phyloP scores from a whole-genome alignment of 2,888 invertebrate genomes.

The Nemapogon koenigi region DNA sequence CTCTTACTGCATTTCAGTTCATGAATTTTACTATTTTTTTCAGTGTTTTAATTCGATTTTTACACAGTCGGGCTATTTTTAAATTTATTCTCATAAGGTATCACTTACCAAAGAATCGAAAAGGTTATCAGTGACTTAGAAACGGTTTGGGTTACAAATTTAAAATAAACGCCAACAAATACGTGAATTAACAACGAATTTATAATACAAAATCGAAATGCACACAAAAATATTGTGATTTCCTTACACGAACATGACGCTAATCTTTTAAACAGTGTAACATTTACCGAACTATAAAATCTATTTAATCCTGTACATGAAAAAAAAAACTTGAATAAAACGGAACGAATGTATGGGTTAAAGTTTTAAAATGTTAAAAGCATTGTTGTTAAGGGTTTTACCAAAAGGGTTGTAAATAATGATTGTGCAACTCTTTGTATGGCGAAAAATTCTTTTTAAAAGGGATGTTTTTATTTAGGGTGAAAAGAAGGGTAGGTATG shows the following conservation, averaged over 20 bases:
- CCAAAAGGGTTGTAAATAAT: conserved; percentile 62
- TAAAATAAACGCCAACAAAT: not conserved
- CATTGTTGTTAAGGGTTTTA: conserved; percentile 57
- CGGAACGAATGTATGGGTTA: no score
- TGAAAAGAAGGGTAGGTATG: no score
- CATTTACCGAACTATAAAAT: conserved; percentile 44
- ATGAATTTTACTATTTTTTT: no score
- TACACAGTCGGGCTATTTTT: no score
- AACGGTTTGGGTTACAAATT: not conserved
- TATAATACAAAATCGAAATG: conserved; percentile 2
- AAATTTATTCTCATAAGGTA: not conserved
- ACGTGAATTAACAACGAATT: not conserved
- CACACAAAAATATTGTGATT: conserved; percentile 10
- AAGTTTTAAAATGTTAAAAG: conserved; percentile 61
- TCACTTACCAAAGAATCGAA: not conserved
- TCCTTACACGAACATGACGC: conserved; percentile 34
- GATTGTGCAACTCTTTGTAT: conserved; percentile 46
- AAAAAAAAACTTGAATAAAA: conserved; percentile 39
- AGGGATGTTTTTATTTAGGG: no score
- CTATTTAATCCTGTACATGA: conserved; percentile 35
- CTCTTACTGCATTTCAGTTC: no score
- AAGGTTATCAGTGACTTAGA: no score
- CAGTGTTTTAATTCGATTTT: no score
- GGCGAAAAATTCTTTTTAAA: no score
- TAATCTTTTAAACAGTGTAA: conserved; percentile 64